Evolutionary conservation across 2,797 vertebrate species (phyloP), one percentile per base, ranked within the genome.

Genomic region (Pseudomugil tenellus): DNA sequence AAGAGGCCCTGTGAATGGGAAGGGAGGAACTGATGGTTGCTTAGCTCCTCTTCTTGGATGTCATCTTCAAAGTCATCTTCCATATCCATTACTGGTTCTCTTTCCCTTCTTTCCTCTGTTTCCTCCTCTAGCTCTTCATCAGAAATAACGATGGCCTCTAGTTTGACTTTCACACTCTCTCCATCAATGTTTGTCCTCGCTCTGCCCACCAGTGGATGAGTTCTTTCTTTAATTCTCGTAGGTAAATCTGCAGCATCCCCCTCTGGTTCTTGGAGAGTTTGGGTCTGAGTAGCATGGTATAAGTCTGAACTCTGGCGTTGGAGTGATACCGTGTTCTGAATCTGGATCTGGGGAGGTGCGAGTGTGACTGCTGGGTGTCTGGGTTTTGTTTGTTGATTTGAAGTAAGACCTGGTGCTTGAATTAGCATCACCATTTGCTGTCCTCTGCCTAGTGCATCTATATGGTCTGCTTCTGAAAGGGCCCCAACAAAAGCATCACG

Each of bases 61-160:
- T 90, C 90, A 11, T 87, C 87, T 6, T 92, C 90, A 83, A 82
- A 90, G 10, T 95, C 94, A 59, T 87, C 73, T 0, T 94, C 88
- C 31, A 87, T 70, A 16, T 83, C 90, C 85, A 80, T 87, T 62
- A 79, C 60, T 4, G 74, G 77, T 29, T 83, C 79, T 35, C 63
- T 52, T 31, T 79, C 78, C 62, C 46, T 52, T 3, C 51, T 76
- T 51, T 72, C 75, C 19, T 70, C 85, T 61, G 91, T 94, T 3
- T 87, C 86, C 3, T 89, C 91, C 0, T 97, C 96, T 0, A 94
- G 76, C 74, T 98, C 97, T 70, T 97, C 97, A 0, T 98, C 97
- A 0, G 97, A 98, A 84, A 98, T 97, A 25, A 98, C 92, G 17
- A 98, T 98, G 23, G 97, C 96, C 77, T 98, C 97, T 67, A 96